Conservation (phyloP, 2,888 invertebrate species). For the Polia nebulosa region DNA sequence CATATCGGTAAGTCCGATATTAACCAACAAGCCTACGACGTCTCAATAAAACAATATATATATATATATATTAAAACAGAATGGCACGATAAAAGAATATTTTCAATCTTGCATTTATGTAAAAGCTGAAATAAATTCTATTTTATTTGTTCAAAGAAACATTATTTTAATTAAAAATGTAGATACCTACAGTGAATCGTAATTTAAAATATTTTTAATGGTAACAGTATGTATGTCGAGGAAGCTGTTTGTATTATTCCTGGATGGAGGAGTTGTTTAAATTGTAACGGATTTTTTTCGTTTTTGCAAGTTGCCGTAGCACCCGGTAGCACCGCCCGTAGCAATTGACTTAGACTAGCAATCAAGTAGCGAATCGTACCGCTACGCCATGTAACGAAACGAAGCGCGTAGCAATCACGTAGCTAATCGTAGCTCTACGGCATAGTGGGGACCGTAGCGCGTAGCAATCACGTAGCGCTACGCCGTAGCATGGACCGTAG, state of each 20-base stretch:
- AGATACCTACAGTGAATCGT: neutral
- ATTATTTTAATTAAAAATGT: slow-evolving; percentile 27
- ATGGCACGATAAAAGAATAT: slow-evolving; percentile 6
- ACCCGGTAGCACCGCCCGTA: slow-evolving; percentile 38
- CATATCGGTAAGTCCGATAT: neutral
- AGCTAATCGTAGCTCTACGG: too few relatives aligned
- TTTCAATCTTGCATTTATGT: slow-evolving; percentile 7
- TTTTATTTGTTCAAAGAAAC: slow-evolving; percentile 8
- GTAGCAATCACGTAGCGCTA: slow-evolving; percentile 62
- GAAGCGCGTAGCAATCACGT: slow-evolving; percentile 59
- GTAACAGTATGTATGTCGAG: slow-evolving; percentile 6
- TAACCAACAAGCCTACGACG: neutral
- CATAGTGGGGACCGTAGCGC: too few relatives aligned
- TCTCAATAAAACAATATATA: too few relatives aligned
- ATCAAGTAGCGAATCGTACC: slow-evolving; percentile 62
- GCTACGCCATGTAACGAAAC: slow-evolving; percentile 44
- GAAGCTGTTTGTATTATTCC: slow-evolving; percentile 12
- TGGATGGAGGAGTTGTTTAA: slow-evolving; percentile 16
- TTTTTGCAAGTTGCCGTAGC: slow-evolving; percentile 30
- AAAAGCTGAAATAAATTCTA: slow-evolving; percentile 21
- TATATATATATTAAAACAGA: neutral
- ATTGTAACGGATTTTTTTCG: slow-evolving; percentile 16
- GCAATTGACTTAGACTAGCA: slow-evolving; percentile 63
- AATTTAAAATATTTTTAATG: slow-evolving; percentile 8
- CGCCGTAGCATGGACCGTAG: slow-evolving; percentile 54